phyloP scores from a whole-genome alignment of 2,888 invertebrate species.

The Dasysyrphus tricinctus region DNA sequence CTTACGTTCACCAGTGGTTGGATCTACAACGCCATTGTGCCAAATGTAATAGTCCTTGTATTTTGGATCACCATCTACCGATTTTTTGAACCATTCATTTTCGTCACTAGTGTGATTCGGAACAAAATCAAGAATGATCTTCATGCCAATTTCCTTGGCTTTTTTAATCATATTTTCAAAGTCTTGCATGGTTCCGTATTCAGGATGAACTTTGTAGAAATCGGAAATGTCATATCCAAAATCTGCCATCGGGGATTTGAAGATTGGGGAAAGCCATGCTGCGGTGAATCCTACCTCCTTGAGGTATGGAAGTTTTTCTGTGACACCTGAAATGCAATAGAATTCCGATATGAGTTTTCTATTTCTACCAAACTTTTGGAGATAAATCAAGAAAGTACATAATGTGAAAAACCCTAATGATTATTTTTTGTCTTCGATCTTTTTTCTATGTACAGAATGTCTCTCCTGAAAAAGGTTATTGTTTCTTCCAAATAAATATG shows the following conservation, averaged over 20 bases:
- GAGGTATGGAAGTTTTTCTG: conserved; percentile 86
- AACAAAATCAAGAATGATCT: conserved; percentile 84
- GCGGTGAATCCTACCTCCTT: conserved; percentile 88
- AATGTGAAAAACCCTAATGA: too few relatives aligned
- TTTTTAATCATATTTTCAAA: conserved; percentile 86
- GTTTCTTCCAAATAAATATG: too few relatives aligned
- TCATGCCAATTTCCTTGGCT: conserved; percentile 84
- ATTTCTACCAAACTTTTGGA: too few relatives aligned
- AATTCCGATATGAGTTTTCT: background rate
- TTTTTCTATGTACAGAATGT: too few relatives aligned
- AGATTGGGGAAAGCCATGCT: conserved; percentile 90
- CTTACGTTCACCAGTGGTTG: conserved; percentile 78
- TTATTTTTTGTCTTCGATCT: too few relatives aligned
- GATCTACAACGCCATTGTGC: conserved; percentile 84
- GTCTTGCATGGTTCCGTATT: conserved; percentile 89
- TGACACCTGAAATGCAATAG: conserved; percentile 84
- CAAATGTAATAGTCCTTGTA: conserved; percentile 92
- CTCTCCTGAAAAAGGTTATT: too few relatives aligned
- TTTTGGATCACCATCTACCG: conserved; percentile 85
- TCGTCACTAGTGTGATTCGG: conserved; percentile 88
- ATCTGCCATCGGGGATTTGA: conserved; percentile 90
- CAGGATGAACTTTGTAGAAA: conserved; percentile 87
- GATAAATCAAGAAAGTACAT: too few relatives aligned
- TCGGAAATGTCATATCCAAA: conserved; percentile 91
- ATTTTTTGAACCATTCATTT: conserved; percentile 92